Evolutionary conservation across 1,140 invertebrate genomes (phyloP), one percentile per base, ranked within the genome.

Genomic region (Zaprionus inermis): DNA sequence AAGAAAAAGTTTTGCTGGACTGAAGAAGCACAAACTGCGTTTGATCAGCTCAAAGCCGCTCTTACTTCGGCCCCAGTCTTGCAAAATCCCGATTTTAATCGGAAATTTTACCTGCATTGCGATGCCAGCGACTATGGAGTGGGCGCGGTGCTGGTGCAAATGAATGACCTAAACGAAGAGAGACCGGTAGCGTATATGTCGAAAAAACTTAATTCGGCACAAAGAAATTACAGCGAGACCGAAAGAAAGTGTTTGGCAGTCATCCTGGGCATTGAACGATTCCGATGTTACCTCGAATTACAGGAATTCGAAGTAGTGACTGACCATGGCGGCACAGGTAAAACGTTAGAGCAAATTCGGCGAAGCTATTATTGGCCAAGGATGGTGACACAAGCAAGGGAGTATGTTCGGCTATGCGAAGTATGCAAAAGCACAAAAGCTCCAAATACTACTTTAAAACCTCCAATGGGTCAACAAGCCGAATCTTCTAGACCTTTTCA

Each of bases 1-100:
- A 24, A 24, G 2, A 24, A 24, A 24, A 54, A 24, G 5, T 72
- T 72, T n/a, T 32, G 30, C n/a, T 59, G 63, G 70, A 28, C 63
- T 9, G 3, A 9, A 12, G 46, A 59, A 63, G 59, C 28, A 2
- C 36, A 63, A 22, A 2, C 36, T 5, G 51, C 51, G 1, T 46
- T 68, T 49, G n/a, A 70, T 7, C 46, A 46, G 3, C 18, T 5
- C 11, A 14, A 36, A 36, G 11, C 3, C 11, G 9, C 22, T 60
- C 1, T 32, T 69, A 14, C 0, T 41, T 34, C 22, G 1, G 66
- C 46, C 1, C 57, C 57, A 6, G 57, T 54, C 1, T 30, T 72
- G 9, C n/a, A 41, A 14, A 72, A 66, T 5, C 54, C 63, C 0
- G 18, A 72, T 11, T 66, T 66, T 44, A 4, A 0, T 3, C 4